Evolutionary conservation across 2,888 invertebrate genomes (phyloP), one percentile per base, ranked within the genome.

Genomic region (Dryadula phaetusa): DNA sequence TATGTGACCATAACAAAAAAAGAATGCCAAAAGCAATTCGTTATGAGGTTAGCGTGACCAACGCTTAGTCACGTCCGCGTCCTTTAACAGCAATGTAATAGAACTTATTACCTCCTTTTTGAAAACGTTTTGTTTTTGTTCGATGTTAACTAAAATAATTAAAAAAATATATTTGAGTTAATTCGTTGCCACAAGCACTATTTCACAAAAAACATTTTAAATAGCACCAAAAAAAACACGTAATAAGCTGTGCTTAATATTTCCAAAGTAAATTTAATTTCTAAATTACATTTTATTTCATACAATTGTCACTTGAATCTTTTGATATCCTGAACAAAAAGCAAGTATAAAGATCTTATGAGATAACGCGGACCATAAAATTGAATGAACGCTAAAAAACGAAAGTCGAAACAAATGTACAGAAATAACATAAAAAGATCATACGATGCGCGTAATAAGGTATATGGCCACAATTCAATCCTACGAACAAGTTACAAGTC

Each of bases 281-380:
- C 12, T 37, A 37, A 37, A 6, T 14, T 6, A 49, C 3, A 8
- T n/a, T 8, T 22, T 22, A 22, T 47, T 22, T 8, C 25, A 49
- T 1, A 10, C 14, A 22, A n/a, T 40, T 28, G 22, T 28, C 18
- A 44, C 42, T 20, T 22, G 20, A 40, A 56, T 18, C 37, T 14
- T 22, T n/a, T n/a, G n/a, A 42, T n/a, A 40, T 44, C 16, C 16
- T 42, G 16, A 58, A 42, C 6, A 44, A 60, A 60, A 44, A 44
- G 34, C 20, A 37, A 22, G 47, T 68, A 65, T 65, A 68, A 64
- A 71, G 64, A 72, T 73, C 66, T 67, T 58, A 44, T 18, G 44
- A 67, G 71, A 70, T 72, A 67, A 70, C 64, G 60, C 46, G 61
- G 53, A 74, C 69, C 71, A 74, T 74, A 73, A 75, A 73, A 75